Base-by-base conservation (phyloP, 1,140 invertebrate genomes). In the Musca domestica region DNA sequence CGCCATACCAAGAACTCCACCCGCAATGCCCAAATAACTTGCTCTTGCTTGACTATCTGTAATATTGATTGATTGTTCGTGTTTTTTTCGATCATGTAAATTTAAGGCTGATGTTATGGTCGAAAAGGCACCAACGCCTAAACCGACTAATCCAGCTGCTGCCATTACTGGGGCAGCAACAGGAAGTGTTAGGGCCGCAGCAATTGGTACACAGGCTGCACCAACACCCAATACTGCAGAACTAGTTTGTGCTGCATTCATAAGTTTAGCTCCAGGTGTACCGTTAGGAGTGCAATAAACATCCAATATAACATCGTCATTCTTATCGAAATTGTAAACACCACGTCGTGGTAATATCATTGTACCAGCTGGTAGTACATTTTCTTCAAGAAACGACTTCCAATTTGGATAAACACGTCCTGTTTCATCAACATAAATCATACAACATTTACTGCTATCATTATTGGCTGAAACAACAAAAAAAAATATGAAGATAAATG, bases 351-450 rank as follows among this genome's bases (percentile, higher is more conserved):
- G 77, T 7, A 77, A 75, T 23, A 80, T 71, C 77, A 80, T 74
- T 0, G 63, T 69, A 25, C 77, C 77, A 7, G 49, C 67, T 9
- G 77, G 76, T 48, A 80, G 47, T 0, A 71, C 72, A 68, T 80
- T 79, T 2, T 72, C 70, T 7, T 34, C 54, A 12, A 80, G 23
- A 71, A 68, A 80, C 2, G 69, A 49, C 47, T 72, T 7, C 77
- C 77, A 80, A 52, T 76, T 77, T 30, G 56, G 49, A 69, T 80
- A 79, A 22, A 79, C 71, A 5, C 77, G 72, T 2, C 71, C 77
- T 12, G 71, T 48, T 27, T 80, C 77, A 58, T 80, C 77, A 2
- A 80, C 68, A 5, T 77, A 79, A 15, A 76, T 69, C 77, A 79
- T 80, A 66, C 77, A 80, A 23, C 77, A 79, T 12, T 70, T 67